Percentiles rank a stretch among this genome's conserved stretches.
Evolutionary conservation across 2,113 vertebrate genomes (phyloP).

Genomic region (Tetrao urogallus): DNA sequence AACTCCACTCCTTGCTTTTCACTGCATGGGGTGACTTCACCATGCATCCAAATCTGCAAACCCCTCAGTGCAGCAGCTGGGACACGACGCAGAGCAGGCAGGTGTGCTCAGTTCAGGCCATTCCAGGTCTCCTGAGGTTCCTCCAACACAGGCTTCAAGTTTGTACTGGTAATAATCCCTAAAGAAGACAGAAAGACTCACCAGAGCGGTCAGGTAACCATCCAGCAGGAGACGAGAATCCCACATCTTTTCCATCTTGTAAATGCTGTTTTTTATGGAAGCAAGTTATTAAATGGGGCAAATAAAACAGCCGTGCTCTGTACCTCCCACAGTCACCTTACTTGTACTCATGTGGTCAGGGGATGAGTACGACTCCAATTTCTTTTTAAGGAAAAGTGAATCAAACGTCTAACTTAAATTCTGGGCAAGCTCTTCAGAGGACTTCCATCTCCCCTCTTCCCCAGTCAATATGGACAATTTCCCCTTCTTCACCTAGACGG

Average conservation of each 20-base stretch:
- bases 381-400: neutral
- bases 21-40: neutral
- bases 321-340: neutral
- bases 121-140: neutral
- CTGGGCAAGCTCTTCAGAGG: neutral
- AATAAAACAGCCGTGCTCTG: neutral
- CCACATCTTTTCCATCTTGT: neutral
- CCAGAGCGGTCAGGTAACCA: neutral
- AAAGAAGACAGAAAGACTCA: neutral
- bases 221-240: neutral
- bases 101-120: neutral
- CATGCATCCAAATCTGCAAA: rapidly evolving
- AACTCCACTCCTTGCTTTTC: neutral
- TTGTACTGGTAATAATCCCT: neutral
- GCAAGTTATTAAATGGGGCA: neutral
- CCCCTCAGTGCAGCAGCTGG: rapidly evolving
- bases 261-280: neutral
- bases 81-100: neutral
- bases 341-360: neutral
- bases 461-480: neutral
- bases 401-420: neutral
- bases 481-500: neutral
- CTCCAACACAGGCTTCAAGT: neutral
- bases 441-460: neutral
- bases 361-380: neutral